phyloP scores from a whole-genome alignment of 2,113 vertebrate species.

The Aspidoscelis tigris region DNA sequence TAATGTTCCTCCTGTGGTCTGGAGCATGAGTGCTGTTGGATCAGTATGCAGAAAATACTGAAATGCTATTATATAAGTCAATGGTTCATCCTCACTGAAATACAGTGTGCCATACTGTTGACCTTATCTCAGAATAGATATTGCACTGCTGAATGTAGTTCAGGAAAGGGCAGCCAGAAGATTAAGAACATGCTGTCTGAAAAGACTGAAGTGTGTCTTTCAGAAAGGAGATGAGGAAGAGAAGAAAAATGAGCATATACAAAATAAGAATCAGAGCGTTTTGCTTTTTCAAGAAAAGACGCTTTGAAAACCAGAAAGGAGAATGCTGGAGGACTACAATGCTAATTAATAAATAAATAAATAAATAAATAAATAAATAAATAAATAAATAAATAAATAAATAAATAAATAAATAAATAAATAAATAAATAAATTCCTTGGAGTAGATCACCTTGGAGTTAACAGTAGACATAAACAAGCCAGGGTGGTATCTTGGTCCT shows the following conservation, averaged over 20 bases:
- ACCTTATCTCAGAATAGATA: conserved; percentile 32
- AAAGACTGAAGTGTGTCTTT: conserved; percentile 9
- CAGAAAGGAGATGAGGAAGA: conserved; percentile 1
- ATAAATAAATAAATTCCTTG: neutral
- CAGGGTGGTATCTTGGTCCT: neutral
- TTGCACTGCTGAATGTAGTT: conserved; percentile 30
- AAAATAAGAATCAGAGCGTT: neutral
- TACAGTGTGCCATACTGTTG: conserved; percentile 6
- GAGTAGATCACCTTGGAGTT: neutral
- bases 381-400: neutral
- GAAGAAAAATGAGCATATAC: neutral
- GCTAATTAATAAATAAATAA: too few relatives aligned
- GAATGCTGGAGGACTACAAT: neutral
- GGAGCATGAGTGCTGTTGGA: neutral
- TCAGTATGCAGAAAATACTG: conserved; percentile 2
- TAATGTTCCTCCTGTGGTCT: neutral
- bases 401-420: too few relatives aligned
- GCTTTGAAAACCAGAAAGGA: neutral
- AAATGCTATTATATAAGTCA: conserved; percentile 20
- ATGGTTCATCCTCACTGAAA: conserved; percentile 24
- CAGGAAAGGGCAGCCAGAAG: conserved; percentile 14
- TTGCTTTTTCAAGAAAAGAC: neutral
- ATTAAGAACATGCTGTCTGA: neutral
- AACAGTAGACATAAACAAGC: neutral
- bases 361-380: neutral